Conservation (phyloP, 2,888 invertebrate genomes). For the Melangyna quadrimaculata region DNA sequence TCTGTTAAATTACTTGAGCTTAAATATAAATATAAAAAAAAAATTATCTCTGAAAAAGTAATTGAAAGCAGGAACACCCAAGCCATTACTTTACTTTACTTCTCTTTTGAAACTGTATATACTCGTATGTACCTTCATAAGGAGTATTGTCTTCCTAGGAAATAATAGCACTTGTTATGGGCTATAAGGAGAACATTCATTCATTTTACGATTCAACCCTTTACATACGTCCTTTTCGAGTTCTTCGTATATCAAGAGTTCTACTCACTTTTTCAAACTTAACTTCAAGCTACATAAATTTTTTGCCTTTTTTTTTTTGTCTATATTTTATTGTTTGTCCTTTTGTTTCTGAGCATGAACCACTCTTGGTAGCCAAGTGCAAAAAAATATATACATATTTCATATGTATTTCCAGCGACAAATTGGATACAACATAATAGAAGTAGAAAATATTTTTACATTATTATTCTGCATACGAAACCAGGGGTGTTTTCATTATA, state of each 20-base stretch:
- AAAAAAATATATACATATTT: slow-evolving; percentile 28
- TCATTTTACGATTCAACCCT: neutral
- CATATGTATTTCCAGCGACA: slow-evolving; percentile 28
- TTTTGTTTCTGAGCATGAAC: slow-evolving; percentile 14
- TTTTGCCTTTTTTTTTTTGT: neutral
- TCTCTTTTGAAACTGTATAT: neutral
- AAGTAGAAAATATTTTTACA: neutral
- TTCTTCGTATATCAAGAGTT: neutral
- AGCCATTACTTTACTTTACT: neutral
- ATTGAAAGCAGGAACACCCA: neutral
- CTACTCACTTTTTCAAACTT: neutral
- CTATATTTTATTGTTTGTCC: neutral
- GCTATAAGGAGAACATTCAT: slow-evolving; percentile 4
- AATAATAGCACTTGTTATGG: neutral
- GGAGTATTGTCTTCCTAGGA: neutral
- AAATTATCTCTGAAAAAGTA: neutral
- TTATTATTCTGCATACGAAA: neutral
- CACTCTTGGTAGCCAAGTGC: slow-evolving; percentile 3
- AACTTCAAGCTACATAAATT: neutral
- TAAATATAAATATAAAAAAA: neutral
- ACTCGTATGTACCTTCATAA: too few species aligned
- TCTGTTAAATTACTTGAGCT: neutral
- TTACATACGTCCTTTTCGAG: neutral
- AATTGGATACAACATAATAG: slow-evolving; percentile 45
- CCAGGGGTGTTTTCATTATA: too few species aligned